These are phyloP conservation scores for Lepisosteus oculatus DNA, from an alignment of 2,113 vertebrate genomes.

Conservation along the genomic window DNA sequence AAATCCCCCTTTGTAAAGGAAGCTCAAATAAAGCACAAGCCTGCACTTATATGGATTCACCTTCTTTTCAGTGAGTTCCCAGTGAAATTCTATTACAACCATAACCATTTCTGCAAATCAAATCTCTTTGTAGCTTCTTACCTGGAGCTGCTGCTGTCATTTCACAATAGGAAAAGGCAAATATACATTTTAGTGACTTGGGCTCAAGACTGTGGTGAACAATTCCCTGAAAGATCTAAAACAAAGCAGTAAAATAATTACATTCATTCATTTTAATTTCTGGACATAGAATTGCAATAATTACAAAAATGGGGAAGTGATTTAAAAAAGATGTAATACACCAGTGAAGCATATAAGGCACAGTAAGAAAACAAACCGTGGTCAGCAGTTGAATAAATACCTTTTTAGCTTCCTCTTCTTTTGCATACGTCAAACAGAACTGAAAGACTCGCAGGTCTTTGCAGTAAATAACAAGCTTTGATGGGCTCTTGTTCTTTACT, in stretches of 20 bases:
- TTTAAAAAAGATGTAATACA: too few relatives aligned
- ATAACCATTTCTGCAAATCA: too few relatives aligned
- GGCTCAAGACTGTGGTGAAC: conserved; percentile 78
- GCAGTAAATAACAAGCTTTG: conserved; percentile 79
- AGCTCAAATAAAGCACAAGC: too few relatives aligned
- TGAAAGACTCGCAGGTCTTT: conserved; percentile 83
- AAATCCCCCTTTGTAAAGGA: too few relatives aligned
- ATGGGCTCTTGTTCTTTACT: conserved; percentile 73
- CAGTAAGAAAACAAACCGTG: not conserved
- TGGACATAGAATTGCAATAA: too few relatives aligned
- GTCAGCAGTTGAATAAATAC: conserved; percentile 41
- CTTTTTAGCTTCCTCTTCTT: conserved; percentile 84
- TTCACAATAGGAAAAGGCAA: conserved; percentile 79
- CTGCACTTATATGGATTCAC: too few relatives aligned
- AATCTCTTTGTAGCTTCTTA: conserved; percentile 34
- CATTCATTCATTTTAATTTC: too few relatives aligned
- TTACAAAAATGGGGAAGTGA: too few relatives aligned
- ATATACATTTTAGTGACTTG: conserved; percentile 79
- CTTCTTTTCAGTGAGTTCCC: too few relatives aligned
- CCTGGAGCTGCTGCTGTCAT: conserved; percentile 56
- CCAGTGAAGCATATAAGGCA: not conserved
- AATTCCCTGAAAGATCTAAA: conserved; percentile 82
- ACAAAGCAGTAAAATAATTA: not conserved
- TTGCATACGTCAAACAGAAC: conserved; percentile 77
- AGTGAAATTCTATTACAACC: too few relatives aligned